Evolutionary conservation across 2,113 vertebrate species (phyloP).

Genomic region (Phyllopteryx taeniolatus): DNA sequence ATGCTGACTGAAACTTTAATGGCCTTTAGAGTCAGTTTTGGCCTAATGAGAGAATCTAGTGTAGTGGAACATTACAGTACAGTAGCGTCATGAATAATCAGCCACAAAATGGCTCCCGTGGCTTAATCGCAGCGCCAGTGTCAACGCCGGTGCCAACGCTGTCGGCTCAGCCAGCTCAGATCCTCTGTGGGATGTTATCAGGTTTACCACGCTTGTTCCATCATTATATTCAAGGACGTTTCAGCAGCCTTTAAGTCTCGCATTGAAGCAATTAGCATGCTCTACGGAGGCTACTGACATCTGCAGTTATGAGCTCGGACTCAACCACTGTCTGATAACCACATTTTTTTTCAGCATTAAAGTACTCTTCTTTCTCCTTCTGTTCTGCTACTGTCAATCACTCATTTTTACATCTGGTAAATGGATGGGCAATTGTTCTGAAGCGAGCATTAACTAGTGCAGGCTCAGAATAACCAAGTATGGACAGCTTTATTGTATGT

Average conservation of each 20-base stretch:
- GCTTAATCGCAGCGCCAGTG: conserved; percentile 52
- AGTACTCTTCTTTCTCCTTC: background rate
- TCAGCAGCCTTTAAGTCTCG: conserved; percentile 45
- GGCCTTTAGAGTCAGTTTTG: conserved; percentile 59
- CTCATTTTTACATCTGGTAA: background rate
- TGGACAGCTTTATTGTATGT: background rate
- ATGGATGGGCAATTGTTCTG: background rate
- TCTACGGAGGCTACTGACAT: conserved; percentile 30
- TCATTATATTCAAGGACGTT: conserved; percentile 61
- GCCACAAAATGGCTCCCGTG: conserved; percentile 61
- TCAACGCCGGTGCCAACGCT: conserved; percentile 40
- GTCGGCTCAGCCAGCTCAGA: conserved; percentile 49
- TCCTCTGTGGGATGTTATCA: conserved; percentile 68
- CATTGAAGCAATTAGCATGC: conserved; percentile 43
- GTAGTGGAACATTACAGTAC: conserved; percentile 60
- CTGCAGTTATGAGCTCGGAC: conserved; percentile 28
- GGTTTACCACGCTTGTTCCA: conserved; percentile 61
- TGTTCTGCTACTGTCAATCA: conserved; percentile 6
- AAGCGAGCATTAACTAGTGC: background rate
- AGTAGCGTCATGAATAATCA: conserved; percentile 65
- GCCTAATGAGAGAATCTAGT: conserved; percentile 69
- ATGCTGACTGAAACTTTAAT: conserved; percentile 72
- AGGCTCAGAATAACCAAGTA: background rate
- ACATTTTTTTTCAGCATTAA: conserved; percentile 12
- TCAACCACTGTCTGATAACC: conserved; percentile 24